These are phyloP conservation scores for Ammodytes dubius DNA, from an alignment of 2,113 vertebrate species.

Conservation along the genomic window DNA sequence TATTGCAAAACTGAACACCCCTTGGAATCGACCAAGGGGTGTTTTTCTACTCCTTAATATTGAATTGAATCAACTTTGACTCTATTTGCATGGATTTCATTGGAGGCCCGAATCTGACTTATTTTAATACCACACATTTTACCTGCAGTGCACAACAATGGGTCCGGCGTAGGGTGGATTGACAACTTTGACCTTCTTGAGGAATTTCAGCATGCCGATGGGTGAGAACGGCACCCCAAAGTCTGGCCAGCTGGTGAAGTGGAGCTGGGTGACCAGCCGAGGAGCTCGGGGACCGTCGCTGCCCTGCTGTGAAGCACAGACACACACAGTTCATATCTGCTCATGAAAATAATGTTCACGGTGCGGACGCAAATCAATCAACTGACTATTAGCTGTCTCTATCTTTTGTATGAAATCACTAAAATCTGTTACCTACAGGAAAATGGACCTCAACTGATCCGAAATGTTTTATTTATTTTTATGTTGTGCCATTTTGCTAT, in stretches of 20 bases:
- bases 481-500: constrained; percentile 32
- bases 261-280: constrained; percentile 93
- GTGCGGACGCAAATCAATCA: constrained; percentile 5
- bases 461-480: constrained; percentile 10
- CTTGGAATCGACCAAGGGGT: background rate
- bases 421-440: background rate
- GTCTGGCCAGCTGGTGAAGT: constrained; percentile 99
- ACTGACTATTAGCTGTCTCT: no score
- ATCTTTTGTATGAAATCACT: background rate
- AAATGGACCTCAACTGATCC: constrained; percentile 14
- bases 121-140: constrained; percentile 25
- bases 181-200: constrained; percentile 94
- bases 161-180: constrained; percentile 92
- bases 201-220: constrained; percentile 99
- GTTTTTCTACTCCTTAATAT: background rate
- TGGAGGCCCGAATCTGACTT: background rate
- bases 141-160: constrained; percentile 97
- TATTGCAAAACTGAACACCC: background rate
- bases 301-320: constrained; percentile 84
- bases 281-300: constrained; percentile 90
- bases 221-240: constrained; percentile 98
- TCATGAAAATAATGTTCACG: constrained; percentile 6
- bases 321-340: constrained; percentile 13
- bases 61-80: background rate
- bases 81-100: background rate